A percentile compares a stretch with the other conserved stretches of the same genome.
Conservation (phyloP, 2,113 vertebrate genomes). For the Gasterosteus nipponicus region DNA sequence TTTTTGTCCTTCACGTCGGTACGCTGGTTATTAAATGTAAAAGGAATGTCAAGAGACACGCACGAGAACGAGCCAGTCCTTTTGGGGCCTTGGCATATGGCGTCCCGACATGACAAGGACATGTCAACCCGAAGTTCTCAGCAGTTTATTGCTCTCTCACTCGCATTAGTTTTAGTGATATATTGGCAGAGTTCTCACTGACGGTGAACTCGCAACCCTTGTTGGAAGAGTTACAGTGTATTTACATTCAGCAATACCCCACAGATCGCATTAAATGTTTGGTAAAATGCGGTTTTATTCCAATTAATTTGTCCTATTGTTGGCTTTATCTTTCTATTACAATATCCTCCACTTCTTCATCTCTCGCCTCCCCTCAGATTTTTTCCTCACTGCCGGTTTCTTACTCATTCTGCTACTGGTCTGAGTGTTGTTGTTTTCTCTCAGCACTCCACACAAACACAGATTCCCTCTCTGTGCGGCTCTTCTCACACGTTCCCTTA, state of each 20-base stretch:
- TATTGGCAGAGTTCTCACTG: constrained; percentile 34
- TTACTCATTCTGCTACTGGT: constrained; percentile 29
- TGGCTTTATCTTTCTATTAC: constrained; percentile 11
- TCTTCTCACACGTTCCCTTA: constrained; percentile 12
- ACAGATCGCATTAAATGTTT: constrained; percentile 8
- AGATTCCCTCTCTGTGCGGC: too few species aligned
- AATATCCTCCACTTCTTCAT: constrained; percentile 3
- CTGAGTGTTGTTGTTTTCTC: constrained; percentile 31
- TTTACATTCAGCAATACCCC: constrained; percentile 19
- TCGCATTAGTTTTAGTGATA: constrained; percentile 36
- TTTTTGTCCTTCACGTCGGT: constrained; percentile 50
- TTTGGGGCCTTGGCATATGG: constrained; percentile 57
- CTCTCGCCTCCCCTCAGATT: constrained; percentile 10
- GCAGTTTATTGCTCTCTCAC: constrained; percentile 31
- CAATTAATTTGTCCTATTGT: neutral
- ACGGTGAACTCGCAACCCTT: constrained; percentile 15
- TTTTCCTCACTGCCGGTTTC: constrained; percentile 32
- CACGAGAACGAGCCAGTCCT: constrained; percentile 34
- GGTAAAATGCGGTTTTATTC: neutral
- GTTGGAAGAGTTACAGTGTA: constrained; percentile 42
- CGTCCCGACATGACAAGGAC: constrained; percentile 63
- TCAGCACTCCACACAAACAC: neutral
- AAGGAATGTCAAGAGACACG: constrained; percentile 51
- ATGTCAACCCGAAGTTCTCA: constrained; percentile 46
- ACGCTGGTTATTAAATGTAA: constrained; percentile 56